Base-by-base conservation (phyloP, 2,888 invertebrate genomes). In the Drosophila hamatofila region DNA sequence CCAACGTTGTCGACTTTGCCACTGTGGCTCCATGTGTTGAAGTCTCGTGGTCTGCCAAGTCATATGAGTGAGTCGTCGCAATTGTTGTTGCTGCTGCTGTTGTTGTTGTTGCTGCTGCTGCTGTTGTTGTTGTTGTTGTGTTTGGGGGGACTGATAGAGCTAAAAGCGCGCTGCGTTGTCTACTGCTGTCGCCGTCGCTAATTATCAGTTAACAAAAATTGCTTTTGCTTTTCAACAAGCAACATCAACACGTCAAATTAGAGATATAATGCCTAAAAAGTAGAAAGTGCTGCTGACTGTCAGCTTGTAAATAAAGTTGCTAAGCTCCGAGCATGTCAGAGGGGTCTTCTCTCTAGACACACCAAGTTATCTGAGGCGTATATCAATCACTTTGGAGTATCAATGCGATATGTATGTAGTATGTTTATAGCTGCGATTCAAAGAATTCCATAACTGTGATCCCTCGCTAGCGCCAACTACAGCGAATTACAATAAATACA, bases 31-130 rank as follows among this genome's bases (percentile, higher is more conserved):
- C 74, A 88, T 79, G 81, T 88, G 86, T 69, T 71, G 77, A 85
- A 86, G 86, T 86, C 86, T 84, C 86, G 89, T 86, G 86, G 86
- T 86, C 85, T 84, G 84, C 72, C 85, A 83, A 86, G 86, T 86
- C 86, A 86, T 86, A 86, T 86, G 86, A 86, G 86, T 82, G 80
- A 86, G 75, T 86, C 69, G 88, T 11, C 33, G 67, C 49, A 39
- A 42, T 25, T 16, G 55, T 54, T 51, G 35, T 51, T 63, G 54
- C 41, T 52, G 41, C n/a, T 52, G 39, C 39, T 55, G 33, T 54
- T 64, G 46, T 71, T 57, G 55, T 42, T 71, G 25, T 46, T 62
- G 44, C 59, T 59, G 25, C 37, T 65, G 30, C 46, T 70, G 62
- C 63, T 70, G 72, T 62, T 12, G 37, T 8, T 55, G 44, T 48